Conservation (phyloP, 2,797 vertebrate genomes). For the Sparidentex hasta region DNA sequence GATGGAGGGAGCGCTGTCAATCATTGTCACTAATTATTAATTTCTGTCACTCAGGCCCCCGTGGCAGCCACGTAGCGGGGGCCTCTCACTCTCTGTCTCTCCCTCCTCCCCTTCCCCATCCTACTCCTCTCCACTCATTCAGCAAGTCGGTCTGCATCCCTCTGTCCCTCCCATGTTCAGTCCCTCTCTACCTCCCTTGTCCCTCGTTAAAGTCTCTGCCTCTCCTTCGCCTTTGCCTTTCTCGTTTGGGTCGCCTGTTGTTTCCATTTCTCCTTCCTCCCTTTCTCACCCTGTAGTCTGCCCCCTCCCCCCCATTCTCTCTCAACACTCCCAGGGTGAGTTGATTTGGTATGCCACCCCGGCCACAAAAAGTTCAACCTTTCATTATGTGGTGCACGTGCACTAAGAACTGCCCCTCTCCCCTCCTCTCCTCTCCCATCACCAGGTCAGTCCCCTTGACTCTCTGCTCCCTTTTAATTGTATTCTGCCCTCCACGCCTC, state of each 20-base stretch:
- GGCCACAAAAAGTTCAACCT: slow-evolving; percentile 89
- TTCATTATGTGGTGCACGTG: slow-evolving; percentile 87
- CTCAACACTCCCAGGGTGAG: slow-evolving; percentile 87
- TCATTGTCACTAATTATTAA: slow-evolving; percentile 99
- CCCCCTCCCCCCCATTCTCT: slow-evolving; percentile 32
- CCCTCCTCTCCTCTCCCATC: slow-evolving; percentile 82
- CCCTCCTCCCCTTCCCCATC: slow-evolving; percentile 50
- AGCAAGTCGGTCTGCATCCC: slow-evolving; percentile 47
- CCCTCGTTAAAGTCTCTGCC: slow-evolving; percentile 75
- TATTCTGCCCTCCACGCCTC: slow-evolving; percentile 79
- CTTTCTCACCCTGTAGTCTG: slow-evolving; percentile 72
- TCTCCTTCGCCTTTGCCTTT: slow-evolving; percentile 66
- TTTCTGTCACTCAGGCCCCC: slow-evolving; percentile 99
- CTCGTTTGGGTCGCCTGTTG: slow-evolving; percentile 65
- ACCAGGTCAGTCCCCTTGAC: slow-evolving; percentile 89
- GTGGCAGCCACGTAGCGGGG: slow-evolving; percentile 87
- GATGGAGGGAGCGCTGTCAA: slow-evolving; percentile 97
- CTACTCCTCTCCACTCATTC: slow-evolving; percentile 58
- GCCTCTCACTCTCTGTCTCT: slow-evolving; percentile 73
- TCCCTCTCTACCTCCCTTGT: slow-evolving; percentile 70
- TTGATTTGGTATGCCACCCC: slow-evolving; percentile 92
- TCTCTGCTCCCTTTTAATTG: slow-evolving; percentile 84
- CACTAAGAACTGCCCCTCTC: slow-evolving; percentile 69
- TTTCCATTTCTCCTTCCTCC: slow-evolving; percentile 59
- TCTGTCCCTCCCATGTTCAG: slow-evolving; percentile 63